Evolutionary conservation across 2,113 vertebrate genomes (phyloP), one percentile per base, ranked within the genome.

Genomic region (Forbesichthys papilliferus): DNA sequence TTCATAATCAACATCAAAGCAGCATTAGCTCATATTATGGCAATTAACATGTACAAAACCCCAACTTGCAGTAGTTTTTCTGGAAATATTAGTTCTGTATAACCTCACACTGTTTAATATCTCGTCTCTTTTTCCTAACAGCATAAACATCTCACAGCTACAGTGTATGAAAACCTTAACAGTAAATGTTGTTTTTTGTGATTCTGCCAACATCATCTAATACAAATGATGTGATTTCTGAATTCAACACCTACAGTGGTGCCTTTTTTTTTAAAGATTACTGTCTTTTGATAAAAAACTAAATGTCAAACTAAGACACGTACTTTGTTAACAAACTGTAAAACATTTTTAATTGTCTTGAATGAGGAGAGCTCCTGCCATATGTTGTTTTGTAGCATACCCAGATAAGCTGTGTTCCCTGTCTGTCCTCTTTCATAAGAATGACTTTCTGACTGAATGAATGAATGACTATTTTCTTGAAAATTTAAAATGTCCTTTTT

Each of bases 401-500:
- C 82, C 63, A 84, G 86, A 79, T 70, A 68, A 74, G 78, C 78
- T 71, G 68, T 5, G 75, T 77, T 89, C 80, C 80, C 62, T 61
- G 66, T 82, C 73, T 79, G 66, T 85, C 61, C 71, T 86, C 74
- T 88, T 81, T 82, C 83, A 86, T 83, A 80, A 68, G 68, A 84
- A 69, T 70, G 68, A 84, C 76, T 90, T 87, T 83, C 67, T 84
- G 80, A 72, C 77, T 9, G 64, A 84, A 83, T 79, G 64, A 84
- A 83, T 79, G 70, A 78, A 88, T 80, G 68, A 85, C 62, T 57
- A 75, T 80, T 77, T 79, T 76, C 66, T 81, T 68, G 70, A 66
- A 77, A 82, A 85, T 78, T 81, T 77, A 85, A 80, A 81, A 48
- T 80, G 79, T 88, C 73, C 75, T 86, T 88, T 89, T 87, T 80